Conservation (phyloP, 1,140 invertebrate species). For the Melitaea cinxia region DNA sequence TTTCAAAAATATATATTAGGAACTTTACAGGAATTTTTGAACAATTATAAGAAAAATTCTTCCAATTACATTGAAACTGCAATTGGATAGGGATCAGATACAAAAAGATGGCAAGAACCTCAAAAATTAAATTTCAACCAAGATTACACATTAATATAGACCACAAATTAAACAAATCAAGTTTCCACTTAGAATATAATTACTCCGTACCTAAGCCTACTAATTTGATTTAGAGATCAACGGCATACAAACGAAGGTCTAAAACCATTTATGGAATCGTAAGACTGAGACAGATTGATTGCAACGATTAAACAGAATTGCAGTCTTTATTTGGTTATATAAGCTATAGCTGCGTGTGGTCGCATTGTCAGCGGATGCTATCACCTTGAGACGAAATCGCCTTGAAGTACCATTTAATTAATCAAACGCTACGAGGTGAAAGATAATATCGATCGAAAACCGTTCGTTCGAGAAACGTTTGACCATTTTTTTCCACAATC, state of each 20-base stretch:
- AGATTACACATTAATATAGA: background rate
- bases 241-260: constrained; percentile 12
- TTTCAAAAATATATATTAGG: too few species aligned
- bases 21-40: too few species aligned
- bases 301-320: constrained; percentile 13
- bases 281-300: constrained; percentile 19
- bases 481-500: background rate
- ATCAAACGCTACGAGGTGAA: constrained; percentile 25
- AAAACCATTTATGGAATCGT: constrained; percentile 23
- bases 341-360: constrained; percentile 28
- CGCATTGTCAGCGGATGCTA: constrained; percentile 34
- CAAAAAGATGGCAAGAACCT: too few species aligned
- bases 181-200: background rate
- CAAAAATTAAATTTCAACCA: too few species aligned
- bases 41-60: too few species aligned
- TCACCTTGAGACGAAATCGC: constrained; percentile 26
- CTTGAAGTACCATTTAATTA: constrained; percentile 33
- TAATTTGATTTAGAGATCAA: constrained; percentile 10
- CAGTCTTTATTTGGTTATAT: constrained; percentile 37
- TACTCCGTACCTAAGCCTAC: background rate
- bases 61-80: too few species aligned
- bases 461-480: background rate
- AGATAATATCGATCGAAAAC: constrained; percentile 18
- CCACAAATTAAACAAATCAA: background rate
- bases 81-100: too few species aligned